A percentile compares a stretch with the other conserved stretches of the same genome.
These are phyloP conservation scores for Xyrauchen texanus DNA, from an alignment of 2,113 vertebrate genomes.

Conservation along the genomic window DNA sequence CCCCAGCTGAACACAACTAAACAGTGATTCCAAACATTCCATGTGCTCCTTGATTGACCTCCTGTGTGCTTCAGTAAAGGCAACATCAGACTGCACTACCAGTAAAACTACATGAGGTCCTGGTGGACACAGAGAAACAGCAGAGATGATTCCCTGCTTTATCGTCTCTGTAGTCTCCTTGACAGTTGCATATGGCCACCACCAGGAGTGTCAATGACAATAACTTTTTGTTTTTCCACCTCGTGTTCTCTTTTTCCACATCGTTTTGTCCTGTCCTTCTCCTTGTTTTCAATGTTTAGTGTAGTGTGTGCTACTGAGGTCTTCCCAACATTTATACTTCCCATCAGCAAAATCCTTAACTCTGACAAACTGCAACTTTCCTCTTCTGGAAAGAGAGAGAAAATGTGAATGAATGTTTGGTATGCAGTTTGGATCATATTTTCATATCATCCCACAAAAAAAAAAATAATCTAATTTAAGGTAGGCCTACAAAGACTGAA, in stretches of 20 bases:
- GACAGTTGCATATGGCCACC: neutral
- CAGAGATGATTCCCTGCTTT: neutral
- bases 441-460: too few species aligned
- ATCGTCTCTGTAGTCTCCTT: neutral
- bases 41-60: neutral
- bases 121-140: neutral
- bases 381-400: neutral
- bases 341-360: slow-evolving; percentile 1
- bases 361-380: neutral
- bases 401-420: too few species aligned
- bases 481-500: too few species aligned
- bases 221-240: neutral
- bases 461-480: too few species aligned
- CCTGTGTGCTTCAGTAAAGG: neutral
- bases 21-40: neutral
- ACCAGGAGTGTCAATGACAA: slow-evolving; percentile 7
- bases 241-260: neutral
- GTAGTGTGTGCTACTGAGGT: neutral
- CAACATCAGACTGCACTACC: neutral
- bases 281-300: neutral
- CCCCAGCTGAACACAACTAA: neutral
- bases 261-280: neutral
- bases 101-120: slow-evolving; percentile 19
- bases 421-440: neutral
- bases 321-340: neutral